A percentile compares a stretch with the other conserved stretches of the same genome.
These are phyloP conservation scores for Sinocyclocheilus grahami DNA, from an alignment of 2,113 vertebrate genomes.

Conservation along the genomic window DNA sequence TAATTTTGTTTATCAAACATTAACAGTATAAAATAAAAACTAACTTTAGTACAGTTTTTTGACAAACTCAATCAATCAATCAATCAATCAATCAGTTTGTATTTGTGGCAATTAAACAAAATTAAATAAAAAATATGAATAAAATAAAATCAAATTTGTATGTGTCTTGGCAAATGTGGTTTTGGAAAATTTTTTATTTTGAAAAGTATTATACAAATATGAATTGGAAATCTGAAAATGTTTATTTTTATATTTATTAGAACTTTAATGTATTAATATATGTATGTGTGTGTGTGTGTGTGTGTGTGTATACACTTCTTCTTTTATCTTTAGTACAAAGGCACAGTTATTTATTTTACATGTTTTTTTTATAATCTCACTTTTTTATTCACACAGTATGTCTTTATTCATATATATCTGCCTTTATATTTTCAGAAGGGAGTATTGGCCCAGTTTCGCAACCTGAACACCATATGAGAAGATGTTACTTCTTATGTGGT, in stretches of 20 bases:
- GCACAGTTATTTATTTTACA: background rate
- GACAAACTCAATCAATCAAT: too few species aligned
- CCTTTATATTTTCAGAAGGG: background rate
- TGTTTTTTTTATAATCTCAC: background rate
- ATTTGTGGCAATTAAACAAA: too few species aligned
- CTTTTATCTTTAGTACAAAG: background rate
- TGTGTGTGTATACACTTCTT: too few species aligned
- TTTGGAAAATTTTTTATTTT: too few species aligned
- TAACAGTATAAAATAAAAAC: background rate
- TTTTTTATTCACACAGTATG: background rate
- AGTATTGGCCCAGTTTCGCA: background rate
- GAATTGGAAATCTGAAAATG: too few species aligned
- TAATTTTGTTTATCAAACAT: background rate
- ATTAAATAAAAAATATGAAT: background rate
- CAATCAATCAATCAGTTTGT: too few species aligned
- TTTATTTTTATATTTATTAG: too few species aligned
- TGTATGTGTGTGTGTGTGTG: too few species aligned
- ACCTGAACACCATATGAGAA: background rate
- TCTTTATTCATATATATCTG: background rate
- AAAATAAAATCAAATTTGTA: too few species aligned
- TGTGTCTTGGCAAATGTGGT: too few species aligned
- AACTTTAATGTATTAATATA: too few species aligned
- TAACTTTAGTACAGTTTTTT: background rate
- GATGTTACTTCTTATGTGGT: slow-evolving; percentile 14
- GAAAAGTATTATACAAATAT: too few species aligned